These are phyloP conservation scores for Lithobates sylvaticus DNA, from an alignment of 2,797 vertebrate species.

Conservation along the genomic window DNA sequence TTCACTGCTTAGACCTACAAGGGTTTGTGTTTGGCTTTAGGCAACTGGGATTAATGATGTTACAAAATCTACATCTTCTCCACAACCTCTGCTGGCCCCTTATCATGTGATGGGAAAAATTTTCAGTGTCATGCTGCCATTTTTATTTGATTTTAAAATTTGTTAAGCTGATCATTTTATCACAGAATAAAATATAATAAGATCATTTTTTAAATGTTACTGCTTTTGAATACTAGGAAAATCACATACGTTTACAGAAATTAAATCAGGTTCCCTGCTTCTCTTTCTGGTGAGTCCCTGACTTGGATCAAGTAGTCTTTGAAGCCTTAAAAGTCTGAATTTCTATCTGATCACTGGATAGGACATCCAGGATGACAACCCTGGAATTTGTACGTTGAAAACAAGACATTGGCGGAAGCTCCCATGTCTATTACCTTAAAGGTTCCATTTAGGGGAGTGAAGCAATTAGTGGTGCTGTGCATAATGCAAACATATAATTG, in stretches of 20 bases:
- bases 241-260: not conserved
- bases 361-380: no score
- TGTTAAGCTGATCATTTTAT: not conserved
- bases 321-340: no score
- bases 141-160: not conserved
- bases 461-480: not conserved
- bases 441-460: no score
- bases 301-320: no score
- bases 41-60: constrained; percentile 28
- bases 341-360: no score
- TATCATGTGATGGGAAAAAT: constrained; percentile 17
- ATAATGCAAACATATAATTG: not conserved
- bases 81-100: not conserved
- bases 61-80: constrained; percentile 42
- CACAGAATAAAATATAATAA: not conserved
- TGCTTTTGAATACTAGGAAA: not conserved
- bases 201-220: not conserved
- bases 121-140: constrained; percentile 6
- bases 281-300: no score
- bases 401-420: no score
- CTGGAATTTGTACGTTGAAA: no score
- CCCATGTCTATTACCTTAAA: no score
- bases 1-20: constrained; percentile 44
- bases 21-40: constrained; percentile 39
- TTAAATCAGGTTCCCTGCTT: no score